Evolutionary conservation across 1,140 invertebrate species (phyloP), one percentile per base, ranked within the genome.

Genomic region (Drosophila persimilis): DNA sequence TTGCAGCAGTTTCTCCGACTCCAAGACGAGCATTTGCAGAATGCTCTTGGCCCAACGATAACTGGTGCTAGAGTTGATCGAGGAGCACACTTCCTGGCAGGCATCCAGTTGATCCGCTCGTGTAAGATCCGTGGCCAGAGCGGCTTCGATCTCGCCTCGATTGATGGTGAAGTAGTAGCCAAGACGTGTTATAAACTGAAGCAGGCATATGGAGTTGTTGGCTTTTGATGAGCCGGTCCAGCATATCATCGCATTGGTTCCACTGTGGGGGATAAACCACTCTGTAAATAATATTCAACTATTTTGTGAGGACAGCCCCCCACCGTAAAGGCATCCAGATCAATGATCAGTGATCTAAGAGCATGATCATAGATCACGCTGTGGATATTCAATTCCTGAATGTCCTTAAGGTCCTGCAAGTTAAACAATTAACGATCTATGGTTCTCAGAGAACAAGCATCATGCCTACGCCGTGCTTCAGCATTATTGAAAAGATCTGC

Each of bases 181-280:
- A 6, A 83, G 43, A 24, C 62, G 64, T 11, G 76, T 83, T 6
- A 88, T 89, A 11, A 73, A 67, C n/a, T 66, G 20, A n/a, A 83
- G 15, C 48, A 89, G 20, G 15, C 67, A 66, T 43, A 89, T 61
- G 2, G 84, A 77, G 29, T 72, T 55, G 45, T 70, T 26, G 0
- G 58, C 61, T 1, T 50, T 69, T 2, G 84, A 67, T 0, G 67
- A 88, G 79, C 0, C 83, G 72, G 0, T 88, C 75, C 2, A 88
- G 46, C 83, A 88, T 79, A 43, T 88, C 83, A 20, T 88, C 83
- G 9, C 84, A 84, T 31, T 89, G 71, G 57, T 79, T 88, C 83
- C 83, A 88, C 83, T 88, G 29, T 8, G 7, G 17, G 4, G 24
- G 11, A 1, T 31, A 20, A 13, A 20, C 13, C 1, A 20, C 20